Conservation (phyloP, 2,113 vertebrate species). For the Cnemophilus loriae region DNA sequence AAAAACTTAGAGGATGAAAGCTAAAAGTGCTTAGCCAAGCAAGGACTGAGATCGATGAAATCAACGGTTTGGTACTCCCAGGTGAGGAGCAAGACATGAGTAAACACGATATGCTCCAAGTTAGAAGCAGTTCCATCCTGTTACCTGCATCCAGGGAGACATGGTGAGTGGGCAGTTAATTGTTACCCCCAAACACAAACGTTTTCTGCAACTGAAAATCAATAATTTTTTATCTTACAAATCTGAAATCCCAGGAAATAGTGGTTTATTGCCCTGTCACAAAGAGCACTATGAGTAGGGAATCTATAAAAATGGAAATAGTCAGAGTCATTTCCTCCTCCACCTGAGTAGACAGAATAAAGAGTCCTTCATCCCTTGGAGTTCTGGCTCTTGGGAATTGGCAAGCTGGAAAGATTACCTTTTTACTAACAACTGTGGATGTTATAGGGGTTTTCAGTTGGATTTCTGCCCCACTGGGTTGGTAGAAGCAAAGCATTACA, state of each 20-base stretch:
- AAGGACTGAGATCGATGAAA: constrained; percentile 9
- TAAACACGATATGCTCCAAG: background rate
- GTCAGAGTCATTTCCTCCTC: background rate
- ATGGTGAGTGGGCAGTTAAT: background rate
- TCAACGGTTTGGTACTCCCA: background rate
- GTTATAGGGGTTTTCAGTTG: background rate
- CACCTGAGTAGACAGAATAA: background rate
- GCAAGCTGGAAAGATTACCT: background rate
- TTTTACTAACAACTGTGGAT: background rate
- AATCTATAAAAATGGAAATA: background rate
- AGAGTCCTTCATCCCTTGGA: background rate
- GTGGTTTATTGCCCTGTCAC: background rate
- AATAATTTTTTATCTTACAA: background rate
- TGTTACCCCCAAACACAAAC: background rate
- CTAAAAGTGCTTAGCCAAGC: constrained; percentile 10
- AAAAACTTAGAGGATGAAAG: background rate
- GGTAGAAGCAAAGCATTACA: background rate
- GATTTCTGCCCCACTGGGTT: background rate
- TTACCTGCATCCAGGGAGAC: background rate
- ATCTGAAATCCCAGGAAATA: background rate
- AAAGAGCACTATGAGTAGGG: background rate
- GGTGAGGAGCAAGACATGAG: background rate
- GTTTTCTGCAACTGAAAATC: background rate
- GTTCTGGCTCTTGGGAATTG: background rate
- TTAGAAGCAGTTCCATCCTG: background rate